phyloP scores from a whole-genome alignment of 2,113 vertebrate genomes.

The Alectura lathami region DNA sequence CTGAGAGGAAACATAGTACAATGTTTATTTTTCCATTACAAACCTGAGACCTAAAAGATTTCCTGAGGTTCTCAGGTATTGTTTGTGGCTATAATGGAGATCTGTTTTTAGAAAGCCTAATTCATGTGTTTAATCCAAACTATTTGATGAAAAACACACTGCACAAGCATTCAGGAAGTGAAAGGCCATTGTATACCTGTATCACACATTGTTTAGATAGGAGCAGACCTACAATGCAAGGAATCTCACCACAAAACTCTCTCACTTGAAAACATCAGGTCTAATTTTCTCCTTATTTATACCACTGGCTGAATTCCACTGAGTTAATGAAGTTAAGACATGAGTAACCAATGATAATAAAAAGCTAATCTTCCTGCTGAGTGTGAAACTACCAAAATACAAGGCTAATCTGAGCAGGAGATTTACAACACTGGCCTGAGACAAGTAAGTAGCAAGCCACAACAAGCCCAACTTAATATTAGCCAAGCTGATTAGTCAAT shows the following conservation, averaged over 20 bases:
- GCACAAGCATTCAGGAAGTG: constrained; percentile 38
- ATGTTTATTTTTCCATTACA: constrained; percentile 75
- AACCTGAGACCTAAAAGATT: constrained; percentile 61
- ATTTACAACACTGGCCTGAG: background rate
- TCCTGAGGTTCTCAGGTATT: constrained; percentile 65
- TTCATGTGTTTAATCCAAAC: constrained; percentile 63
- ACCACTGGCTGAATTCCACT: background rate
- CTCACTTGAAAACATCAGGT: background rate
- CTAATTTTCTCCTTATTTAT: background rate
- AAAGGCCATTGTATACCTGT: constrained; percentile 61
- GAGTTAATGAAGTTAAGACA: constrained; percentile 9
- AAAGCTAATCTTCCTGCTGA: background rate
- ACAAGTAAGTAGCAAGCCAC: background rate
- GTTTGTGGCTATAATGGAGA: constrained; percentile 62
- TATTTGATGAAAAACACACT: constrained; percentile 65
- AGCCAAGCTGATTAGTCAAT: background rate
- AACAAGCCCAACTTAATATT: background rate
- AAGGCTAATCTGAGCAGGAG: background rate
- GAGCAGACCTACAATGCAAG: constrained; percentile 47
- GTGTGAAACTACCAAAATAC: background rate
- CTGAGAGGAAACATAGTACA: constrained; percentile 70
- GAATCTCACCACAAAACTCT: constrained; percentile 9
- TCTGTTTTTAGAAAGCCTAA: constrained; percentile 64
- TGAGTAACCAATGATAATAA: background rate
- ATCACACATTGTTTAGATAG: constrained; percentile 36